Conservation (phyloP, 2,797 vertebrate genomes). For the Helarctos malayanus region DNA sequence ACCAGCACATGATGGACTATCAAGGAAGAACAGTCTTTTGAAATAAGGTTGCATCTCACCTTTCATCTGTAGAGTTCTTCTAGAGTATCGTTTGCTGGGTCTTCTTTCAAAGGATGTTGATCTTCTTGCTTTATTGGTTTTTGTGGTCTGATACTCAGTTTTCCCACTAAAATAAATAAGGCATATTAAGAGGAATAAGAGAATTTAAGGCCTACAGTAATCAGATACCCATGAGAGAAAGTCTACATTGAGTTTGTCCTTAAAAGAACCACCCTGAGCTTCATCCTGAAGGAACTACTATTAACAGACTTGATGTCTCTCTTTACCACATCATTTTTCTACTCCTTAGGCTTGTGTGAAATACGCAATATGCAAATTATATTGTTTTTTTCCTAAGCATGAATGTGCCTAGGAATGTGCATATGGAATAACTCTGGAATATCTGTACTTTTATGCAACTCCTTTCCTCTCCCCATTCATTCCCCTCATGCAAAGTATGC, state of each 20-base stretch:
- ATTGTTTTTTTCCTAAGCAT: neutral
- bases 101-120: slow-evolving; percentile 97
- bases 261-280: slow-evolving; percentile 13
- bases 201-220: neutral
- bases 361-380: neutral
- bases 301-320: neutral
- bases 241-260: neutral
- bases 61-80: slow-evolving; percentile 95
- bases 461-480: neutral
- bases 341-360: slow-evolving; percentile 6
- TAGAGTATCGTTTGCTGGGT: slow-evolving; percentile 97
- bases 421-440: neutral
- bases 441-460: neutral
- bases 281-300: neutral
- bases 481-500: neutral
- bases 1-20: neutral
- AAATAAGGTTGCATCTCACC: slow-evolving; percentile 87
- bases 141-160: slow-evolving; percentile 99
- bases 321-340: neutral
- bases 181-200: slow-evolving; percentile 44
- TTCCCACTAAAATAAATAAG: slow-evolving; percentile 93
- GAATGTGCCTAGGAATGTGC: neutral
- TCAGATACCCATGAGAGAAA: neutral
- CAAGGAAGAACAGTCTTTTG: neutral
- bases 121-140: slow-evolving; percentile 96